Base-by-base conservation (phyloP, 2,888 invertebrate species). In the Scrobipalpa atriplicella region DNA sequence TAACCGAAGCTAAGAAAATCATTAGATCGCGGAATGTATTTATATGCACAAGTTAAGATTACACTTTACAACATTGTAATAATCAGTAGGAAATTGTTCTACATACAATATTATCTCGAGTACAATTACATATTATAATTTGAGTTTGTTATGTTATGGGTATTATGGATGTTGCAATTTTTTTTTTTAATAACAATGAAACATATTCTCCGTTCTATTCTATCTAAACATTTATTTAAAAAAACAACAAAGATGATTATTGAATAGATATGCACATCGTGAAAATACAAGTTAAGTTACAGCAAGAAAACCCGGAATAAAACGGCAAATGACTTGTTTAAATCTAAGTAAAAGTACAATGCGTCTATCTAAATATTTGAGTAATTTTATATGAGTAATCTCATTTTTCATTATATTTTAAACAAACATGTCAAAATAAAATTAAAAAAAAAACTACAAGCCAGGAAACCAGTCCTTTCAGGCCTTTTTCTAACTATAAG, bases 21-120 rank as follows among this genome's bases (percentile, higher is more conserved):
- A 47, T 47, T 47, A 47, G 47, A 47, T 47, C 16, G 47, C 21
- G 13, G 13, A 56, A 56, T 56, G 54, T 61, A 61, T 38, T 41
- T 61, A 41, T 61, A 61, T 38, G 61, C 39, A 61, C 18, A 38
- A 39, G 41, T 39, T 6, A 61, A 61, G 41, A 41, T 56, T 21
- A 21, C 54, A 56, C 19, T 21, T 13, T 21, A 21, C 10, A 29
- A 19, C 19, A 19, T 56, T 56, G 21, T 13, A 56, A 21, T 11
- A 13, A 56, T 56, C 54, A 21, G 54, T 13, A 21, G 21, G 54
- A 56, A 56, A 56, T 21, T 56, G 21, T 21, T 56, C 54, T 21
- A 56, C 21, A 13, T 56, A 18, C 11, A 11, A 21, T 21, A 13
- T 56, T 56, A 56, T 56, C 54, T 56, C 11, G 13, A 56, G 54